Base-by-base conservation (phyloP, 2,888 invertebrate genomes). In the Drosophila austrosaltans region DNA sequence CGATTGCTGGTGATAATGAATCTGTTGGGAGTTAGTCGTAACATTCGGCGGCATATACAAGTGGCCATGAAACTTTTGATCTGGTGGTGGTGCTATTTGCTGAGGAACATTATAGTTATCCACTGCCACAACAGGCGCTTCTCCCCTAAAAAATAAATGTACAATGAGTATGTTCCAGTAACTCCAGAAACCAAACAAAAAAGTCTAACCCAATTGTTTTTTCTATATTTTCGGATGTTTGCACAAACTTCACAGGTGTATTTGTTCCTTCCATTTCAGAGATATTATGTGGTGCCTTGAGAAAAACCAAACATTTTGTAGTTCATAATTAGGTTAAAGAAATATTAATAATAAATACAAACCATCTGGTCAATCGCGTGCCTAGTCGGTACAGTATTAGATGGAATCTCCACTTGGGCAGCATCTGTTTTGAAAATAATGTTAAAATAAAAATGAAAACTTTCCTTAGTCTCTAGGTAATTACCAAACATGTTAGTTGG, bases 21-120 rank as follows among this genome's bases (percentile, higher is more conserved):
- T 36, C 62, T 72, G 72, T 25, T 80, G 88, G 1, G 86, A 7
- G 22, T 77, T 82, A 0, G 69, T 53, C 3, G 59, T 4, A 3
- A 77, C 66, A 56, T 77, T 85, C 1, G 69, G 32, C 0, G 85
- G 61, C 78, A 81, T 53, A 20, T 65, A 70, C 8, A 87, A 20
- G 58, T 80, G 86, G 28, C 53, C 78, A 28, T 73, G 69, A 16
- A 75, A 77, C 69, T 89, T 75, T 71, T 79, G 71, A 20, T 89
- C 80, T 32, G 39, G 4, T 42, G 71, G 76, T 7, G 71, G 76
- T 7, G 66, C 22, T 39, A 82, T 10, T 61, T 82, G 88, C 4
- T 78, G 78, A 1, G 82, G 16, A 10, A 87, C 66, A 54, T 59
- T 58, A 63, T 70, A 82, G 30, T 67, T 82, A 7, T 82, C 80